Conservation (phyloP, 2,113 vertebrate genomes). For the Megaleporinus macrocephalus region DNA sequence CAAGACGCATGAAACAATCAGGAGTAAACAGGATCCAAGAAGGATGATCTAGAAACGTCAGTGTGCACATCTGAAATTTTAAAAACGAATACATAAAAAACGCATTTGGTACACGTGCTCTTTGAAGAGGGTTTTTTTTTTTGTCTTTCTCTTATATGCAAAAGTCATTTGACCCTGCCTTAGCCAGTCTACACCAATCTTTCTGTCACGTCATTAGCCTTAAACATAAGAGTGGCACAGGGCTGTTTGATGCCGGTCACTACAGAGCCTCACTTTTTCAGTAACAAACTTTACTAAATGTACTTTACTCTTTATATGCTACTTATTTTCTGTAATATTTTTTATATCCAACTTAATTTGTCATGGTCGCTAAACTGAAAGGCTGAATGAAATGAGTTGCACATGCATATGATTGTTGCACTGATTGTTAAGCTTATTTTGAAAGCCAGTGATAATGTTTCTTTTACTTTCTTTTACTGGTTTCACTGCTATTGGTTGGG, state of each 20-base stretch:
- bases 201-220: constrained; percentile 53
- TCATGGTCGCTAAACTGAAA: constrained; percentile 30
- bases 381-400: constrained; percentile 21
- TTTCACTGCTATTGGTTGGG: constrained; percentile 31
- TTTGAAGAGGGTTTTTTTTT: constrained; percentile 36
- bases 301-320: constrained; percentile 44
- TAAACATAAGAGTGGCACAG: constrained; percentile 46
- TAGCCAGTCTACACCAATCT: constrained; percentile 50
- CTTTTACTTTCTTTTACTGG: constrained; percentile 8
- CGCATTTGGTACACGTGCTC: constrained; percentile 3
- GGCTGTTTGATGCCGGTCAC: constrained; percentile 45
- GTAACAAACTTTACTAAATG: constrained; percentile 42
- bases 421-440: constrained; percentile 38
- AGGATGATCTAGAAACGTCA: constrained; percentile 12
- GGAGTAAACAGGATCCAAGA: background rate
- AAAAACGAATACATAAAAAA: background rate
- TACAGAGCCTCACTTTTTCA: constrained; percentile 41
- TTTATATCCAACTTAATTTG: constrained; percentile 41
- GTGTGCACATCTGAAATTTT: constrained; percentile 25
- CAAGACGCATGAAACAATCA: too few species aligned
- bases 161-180: constrained; percentile 58
- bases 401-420: constrained; percentile 47
- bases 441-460: constrained; percentile 32
- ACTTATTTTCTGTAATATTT: constrained; percentile 48
- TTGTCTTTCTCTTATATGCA: constrained; percentile 57